Evolutionary conservation across 2,888 invertebrate species (phyloP).

Genomic region (Epirrhoe alternata): DNA sequence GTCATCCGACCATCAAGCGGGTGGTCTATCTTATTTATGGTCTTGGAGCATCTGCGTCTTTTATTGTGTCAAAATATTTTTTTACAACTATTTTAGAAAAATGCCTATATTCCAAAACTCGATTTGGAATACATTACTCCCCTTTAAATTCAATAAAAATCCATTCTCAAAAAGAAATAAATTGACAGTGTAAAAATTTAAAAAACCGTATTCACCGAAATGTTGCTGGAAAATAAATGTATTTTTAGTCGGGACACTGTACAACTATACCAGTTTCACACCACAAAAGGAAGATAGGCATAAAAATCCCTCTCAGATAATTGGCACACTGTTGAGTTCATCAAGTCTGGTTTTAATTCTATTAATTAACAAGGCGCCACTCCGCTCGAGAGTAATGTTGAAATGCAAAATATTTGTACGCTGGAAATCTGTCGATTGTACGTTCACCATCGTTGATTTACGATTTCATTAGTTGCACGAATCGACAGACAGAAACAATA

Average conservation of each 20-base stretch:
- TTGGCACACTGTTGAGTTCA: constrained; percentile 60
- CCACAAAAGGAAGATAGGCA: constrained; percentile 17
- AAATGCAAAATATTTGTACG: constrained; percentile 67
- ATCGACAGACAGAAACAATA: constrained; percentile 61
- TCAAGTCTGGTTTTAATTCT: constrained; percentile 67
- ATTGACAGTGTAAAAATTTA: constrained; percentile 6
- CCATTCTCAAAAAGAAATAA: constrained; percentile 13
- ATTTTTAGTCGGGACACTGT: constrained; percentile 13
- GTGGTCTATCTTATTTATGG: too few species aligned
- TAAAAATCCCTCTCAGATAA: constrained; percentile 48
- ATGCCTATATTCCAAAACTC: constrained; percentile 5
- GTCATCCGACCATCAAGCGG: too few species aligned
- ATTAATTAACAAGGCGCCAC: constrained; percentile 70
- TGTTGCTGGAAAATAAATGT: constrained; percentile 6
- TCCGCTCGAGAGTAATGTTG: constrained; percentile 62
- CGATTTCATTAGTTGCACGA: constrained; percentile 77
- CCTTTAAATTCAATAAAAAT: constrained; percentile 19
- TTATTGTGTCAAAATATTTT: too few species aligned
- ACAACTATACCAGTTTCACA: constrained; percentile 15
- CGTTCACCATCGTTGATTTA: constrained; percentile 74
- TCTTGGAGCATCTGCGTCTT: too few species aligned
- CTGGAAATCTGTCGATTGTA: constrained; percentile 72
- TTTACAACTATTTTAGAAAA: background rate
- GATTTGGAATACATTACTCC: background rate
- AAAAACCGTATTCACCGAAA: constrained; percentile 14